Conservation (phyloP, 2,113 vertebrate species). For the Indicator indicator region DNA sequence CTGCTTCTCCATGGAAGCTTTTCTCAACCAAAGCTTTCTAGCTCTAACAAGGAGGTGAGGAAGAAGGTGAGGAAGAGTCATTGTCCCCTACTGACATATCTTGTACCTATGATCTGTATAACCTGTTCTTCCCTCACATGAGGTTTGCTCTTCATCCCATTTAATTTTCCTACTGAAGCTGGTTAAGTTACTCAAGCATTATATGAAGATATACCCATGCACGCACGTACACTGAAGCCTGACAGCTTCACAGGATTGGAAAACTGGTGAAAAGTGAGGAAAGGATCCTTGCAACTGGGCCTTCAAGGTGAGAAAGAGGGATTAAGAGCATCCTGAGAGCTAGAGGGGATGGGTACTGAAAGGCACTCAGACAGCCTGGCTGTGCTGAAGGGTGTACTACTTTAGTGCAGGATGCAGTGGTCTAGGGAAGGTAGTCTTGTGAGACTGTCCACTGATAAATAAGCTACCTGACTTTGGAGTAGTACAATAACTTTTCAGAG, state of each 20-base stretch:
- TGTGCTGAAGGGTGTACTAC: accelerated
- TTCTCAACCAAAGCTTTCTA: not conserved
- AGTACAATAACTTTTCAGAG: not conserved
- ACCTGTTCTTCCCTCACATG: not conserved
- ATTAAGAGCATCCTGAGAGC: accelerated
- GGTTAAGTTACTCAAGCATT: not conserved
- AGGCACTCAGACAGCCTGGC: accelerated
- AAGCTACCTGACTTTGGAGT: not conserved
- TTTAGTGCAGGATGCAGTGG: not conserved
- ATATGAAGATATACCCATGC: not conserved
- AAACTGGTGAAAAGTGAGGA: not conserved
- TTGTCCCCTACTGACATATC: not conserved
- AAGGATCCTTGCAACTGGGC: not conserved
- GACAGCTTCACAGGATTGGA: not conserved
- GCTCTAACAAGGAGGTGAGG: not conserved
- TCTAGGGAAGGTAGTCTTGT: not conserved
- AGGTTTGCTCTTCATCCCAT: not conserved
- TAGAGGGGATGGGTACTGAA: accelerated
- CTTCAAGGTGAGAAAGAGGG: not conserved
- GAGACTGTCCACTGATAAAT: not conserved
- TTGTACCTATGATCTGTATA: not conserved
- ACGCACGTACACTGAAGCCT: not conserved
- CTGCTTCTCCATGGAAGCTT: not conserved
- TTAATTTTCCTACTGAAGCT: not conserved
- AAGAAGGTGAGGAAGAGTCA: not conserved